Conservation (phyloP, 2,113 vertebrate genomes). For the Ammodytes marinus region DNA sequence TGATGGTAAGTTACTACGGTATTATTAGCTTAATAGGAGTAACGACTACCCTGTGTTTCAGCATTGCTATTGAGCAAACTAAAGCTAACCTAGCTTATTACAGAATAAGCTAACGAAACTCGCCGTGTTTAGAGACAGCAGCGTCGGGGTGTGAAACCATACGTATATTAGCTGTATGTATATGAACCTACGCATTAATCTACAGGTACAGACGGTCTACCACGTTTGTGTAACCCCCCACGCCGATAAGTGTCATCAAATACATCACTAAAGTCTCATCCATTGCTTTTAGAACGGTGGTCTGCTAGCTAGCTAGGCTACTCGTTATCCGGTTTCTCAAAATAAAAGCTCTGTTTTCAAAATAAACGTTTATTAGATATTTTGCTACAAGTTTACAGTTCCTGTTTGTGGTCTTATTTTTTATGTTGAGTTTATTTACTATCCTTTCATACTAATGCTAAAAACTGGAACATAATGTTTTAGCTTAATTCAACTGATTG, state of each 20-base stretch:
- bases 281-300: background rate
- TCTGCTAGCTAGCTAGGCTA: background rate
- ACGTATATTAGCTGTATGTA: background rate
- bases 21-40: too few relatives aligned
- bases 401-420: background rate
- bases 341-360: slow-evolving; percentile 65
- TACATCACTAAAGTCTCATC: background rate
- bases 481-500: background rate
- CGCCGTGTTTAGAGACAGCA: background rate
- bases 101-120: background rate
- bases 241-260: background rate
- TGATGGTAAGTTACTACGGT: too few relatives aligned
- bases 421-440: too few relatives aligned
- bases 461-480: background rate
- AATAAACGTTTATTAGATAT: slow-evolving; percentile 48
- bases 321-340: slow-evolving; percentile 8
- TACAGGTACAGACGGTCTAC: background rate
- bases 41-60: background rate
- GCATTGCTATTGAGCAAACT: background rate
- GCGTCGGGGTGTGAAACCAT: background rate
- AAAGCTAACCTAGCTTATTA: slow-evolving; percentile 35
- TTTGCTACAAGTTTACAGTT: background rate
- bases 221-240: background rate
- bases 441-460: background rate
- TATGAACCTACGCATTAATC: background rate